Base-by-base conservation (phyloP, 2,888 invertebrate species). In the Odontocerum albicorne region DNA sequence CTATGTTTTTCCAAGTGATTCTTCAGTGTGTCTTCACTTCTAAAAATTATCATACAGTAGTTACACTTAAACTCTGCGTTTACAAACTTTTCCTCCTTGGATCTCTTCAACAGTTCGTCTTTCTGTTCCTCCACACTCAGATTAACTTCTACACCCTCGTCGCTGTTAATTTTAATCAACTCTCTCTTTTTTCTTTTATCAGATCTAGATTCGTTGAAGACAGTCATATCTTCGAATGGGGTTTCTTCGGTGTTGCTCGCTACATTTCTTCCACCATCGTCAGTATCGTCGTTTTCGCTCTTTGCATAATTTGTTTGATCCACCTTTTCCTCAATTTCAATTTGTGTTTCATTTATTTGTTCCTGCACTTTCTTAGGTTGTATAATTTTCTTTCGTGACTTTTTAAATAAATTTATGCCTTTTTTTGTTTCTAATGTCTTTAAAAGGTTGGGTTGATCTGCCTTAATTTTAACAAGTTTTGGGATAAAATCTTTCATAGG, bases 21-120 rank as follows among this genome's bases (percentile, higher is more conserved):
- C 12, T 35, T 35, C 35, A 35, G 13, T 8, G 35, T 35, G n/a
- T 35, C 35, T 35, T 35, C 35, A 35, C 35, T 35, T 6, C 35
- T 6, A 12, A 35, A 35, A 12, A 12, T n/a, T 4, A 35, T 35
- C n/a, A 35, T 12, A 35, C 35, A 35, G 12, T 7, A n/a, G 7
- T 35, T 12, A 12, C 35, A 35, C 13, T 35, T 35, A 12, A 35
- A 35, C 7, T 35, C 12, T 7, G 35, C 35, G 4, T 35, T 35
- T 35, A 35, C 4, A 35, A n/a, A 35, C 7, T 35, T 35, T 12
- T 35, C 13, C 35, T n/a, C 13, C 35, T n/a, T 35, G 13, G 35
- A 35, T 12, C 35, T 35, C 13, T 35, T 12, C 35, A n/a, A 4
- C 6, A 35, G 13, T 12, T 35, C 35, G 4, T 7, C 35, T 4